These are phyloP conservation scores for Danio kyathit DNA, from an alignment of 2,797 vertebrate species.

Conservation along the genomic window DNA sequence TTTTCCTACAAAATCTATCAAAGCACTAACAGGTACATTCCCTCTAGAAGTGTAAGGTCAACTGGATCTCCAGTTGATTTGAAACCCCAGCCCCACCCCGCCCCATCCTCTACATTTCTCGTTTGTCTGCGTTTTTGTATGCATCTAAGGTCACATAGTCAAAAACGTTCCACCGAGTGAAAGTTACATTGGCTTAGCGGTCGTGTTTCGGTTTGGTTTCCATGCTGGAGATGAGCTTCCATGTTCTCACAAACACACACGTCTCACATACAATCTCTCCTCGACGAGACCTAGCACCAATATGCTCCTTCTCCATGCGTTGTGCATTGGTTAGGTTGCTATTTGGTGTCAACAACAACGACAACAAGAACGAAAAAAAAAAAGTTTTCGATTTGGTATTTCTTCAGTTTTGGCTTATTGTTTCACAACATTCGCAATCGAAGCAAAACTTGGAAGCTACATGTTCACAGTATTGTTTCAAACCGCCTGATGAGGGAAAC, in stretches of 20 bases:
- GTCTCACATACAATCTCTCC: conserved; percentile 33
- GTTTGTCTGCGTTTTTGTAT: conserved; percentile 36
- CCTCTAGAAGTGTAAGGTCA: conserved; percentile 74
- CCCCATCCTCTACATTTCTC: conserved; percentile 53
- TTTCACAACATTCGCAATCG: conserved; percentile 71
- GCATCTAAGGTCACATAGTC: conserved; percentile 36
- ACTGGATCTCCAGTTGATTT: conserved; percentile 60
- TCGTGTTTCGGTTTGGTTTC: conserved; percentile 68
- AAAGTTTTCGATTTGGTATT: conserved; percentile 70
- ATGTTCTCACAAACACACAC: conserved; percentile 13
- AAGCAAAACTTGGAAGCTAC: conserved; percentile 74
- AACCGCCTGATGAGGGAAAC: conserved; percentile 70
- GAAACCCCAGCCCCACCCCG: conserved; percentile 40
- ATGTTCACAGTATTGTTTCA: conserved; percentile 80
- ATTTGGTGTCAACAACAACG: conserved; percentile 63
- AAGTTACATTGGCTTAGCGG: conserved; percentile 49
- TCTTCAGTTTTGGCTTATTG: conserved; percentile 76
- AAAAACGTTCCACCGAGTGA: conserved; percentile 47
- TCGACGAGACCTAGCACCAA: conserved; percentile 57
- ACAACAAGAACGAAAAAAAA: conserved; percentile 56
- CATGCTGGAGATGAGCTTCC: conserved; percentile 64
- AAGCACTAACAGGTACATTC: conserved; percentile 82
- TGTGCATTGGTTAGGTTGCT: conserved; percentile 78
- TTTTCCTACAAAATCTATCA: conserved; percentile 78
- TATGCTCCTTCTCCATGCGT: conserved; percentile 56